Conservation (phyloP, 1,140 invertebrate species). For the Mya arenaria region DNA sequence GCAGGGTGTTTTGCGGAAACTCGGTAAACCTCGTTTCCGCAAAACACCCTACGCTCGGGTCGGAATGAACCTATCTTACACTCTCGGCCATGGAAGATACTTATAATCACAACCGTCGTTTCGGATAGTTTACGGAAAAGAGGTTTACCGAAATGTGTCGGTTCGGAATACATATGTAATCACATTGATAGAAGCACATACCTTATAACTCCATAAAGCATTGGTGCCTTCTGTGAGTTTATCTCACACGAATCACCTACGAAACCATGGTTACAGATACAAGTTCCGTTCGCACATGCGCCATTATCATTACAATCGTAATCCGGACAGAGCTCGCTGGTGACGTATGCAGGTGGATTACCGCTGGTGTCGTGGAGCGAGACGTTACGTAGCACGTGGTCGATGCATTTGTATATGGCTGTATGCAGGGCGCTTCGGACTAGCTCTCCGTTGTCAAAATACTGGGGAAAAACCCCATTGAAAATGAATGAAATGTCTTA, state of each 20-base stretch:
- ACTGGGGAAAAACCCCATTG: slow-evolving; percentile 13
- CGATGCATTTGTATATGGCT: slow-evolving; percentile 13
- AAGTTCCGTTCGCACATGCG: not conserved
- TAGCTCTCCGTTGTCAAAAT: slow-evolving; percentile 36
- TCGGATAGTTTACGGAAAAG: no score
- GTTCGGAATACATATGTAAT: no score
- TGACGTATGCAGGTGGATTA: slow-evolving; percentile 18
- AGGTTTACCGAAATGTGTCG: no score
- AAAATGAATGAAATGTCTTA: no score
- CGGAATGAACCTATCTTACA: no score
- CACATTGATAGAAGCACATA: no score
- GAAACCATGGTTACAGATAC: slow-evolving; percentile 22
- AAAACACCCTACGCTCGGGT: no score
- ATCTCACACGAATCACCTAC: slow-evolving; percentile 31
- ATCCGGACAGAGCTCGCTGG: slow-evolving; percentile 26
- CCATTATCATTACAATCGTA: slow-evolving; percentile 25
- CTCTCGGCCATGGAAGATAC: no score
- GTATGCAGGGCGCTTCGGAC: not conserved
- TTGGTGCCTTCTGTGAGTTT: not conserved
- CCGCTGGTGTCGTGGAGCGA: slow-evolving; percentile 20
- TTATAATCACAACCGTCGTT: no score
- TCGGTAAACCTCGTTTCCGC: no score
- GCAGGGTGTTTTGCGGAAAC: no score
- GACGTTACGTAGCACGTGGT: not conserved
- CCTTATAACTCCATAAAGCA: slow-evolving; percentile 23